phyloP scores from a whole-genome alignment of 2,113 vertebrate genomes.

The Actenoides lindsayi region DNA sequence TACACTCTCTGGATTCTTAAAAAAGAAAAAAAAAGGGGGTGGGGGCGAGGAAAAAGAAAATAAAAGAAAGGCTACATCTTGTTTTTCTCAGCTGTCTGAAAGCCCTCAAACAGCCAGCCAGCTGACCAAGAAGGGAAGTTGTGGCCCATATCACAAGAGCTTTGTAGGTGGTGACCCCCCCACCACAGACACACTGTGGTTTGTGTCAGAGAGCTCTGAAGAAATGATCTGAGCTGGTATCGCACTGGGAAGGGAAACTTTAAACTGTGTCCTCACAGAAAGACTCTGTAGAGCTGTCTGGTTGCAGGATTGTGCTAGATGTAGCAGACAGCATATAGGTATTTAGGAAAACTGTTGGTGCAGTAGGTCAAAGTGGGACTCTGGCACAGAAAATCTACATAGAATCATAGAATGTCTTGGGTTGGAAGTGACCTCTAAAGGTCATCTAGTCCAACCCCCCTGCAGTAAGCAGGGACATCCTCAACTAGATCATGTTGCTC shows the following conservation, averaged over 20 bases:
- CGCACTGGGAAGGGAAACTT: not conserved
- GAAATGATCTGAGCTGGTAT: not conserved
- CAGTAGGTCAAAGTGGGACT: not conserved
- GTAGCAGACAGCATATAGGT: not conserved
- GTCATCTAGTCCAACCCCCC: too few species aligned
- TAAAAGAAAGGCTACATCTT: not conserved
- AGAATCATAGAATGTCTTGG: too few species aligned
- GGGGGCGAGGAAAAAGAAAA: too few species aligned
- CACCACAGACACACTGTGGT: not conserved
- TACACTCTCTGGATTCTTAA: not conserved
- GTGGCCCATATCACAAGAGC: not conserved
- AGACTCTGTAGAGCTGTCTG: too few species aligned
- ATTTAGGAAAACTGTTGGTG: not conserved
- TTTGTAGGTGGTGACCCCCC: accelerated
- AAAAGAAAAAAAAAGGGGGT: not conserved
- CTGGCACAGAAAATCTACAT: not conserved
- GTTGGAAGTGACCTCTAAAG: too few species aligned
- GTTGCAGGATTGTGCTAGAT: not conserved
- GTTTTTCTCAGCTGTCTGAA: not conserved
- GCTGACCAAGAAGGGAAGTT: not conserved
- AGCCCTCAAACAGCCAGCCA: not conserved
- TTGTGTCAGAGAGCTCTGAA: not conserved
- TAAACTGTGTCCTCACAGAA: not conserved
- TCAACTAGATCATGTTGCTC: too few species aligned
- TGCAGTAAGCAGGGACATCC: too few species aligned